Evolutionary conservation across 35 echinoderm and acorn worm species (phyloP), one percentile per base, ranked within the genome.

Genomic region (Hemicentrotus pulcherrimus): DNA sequence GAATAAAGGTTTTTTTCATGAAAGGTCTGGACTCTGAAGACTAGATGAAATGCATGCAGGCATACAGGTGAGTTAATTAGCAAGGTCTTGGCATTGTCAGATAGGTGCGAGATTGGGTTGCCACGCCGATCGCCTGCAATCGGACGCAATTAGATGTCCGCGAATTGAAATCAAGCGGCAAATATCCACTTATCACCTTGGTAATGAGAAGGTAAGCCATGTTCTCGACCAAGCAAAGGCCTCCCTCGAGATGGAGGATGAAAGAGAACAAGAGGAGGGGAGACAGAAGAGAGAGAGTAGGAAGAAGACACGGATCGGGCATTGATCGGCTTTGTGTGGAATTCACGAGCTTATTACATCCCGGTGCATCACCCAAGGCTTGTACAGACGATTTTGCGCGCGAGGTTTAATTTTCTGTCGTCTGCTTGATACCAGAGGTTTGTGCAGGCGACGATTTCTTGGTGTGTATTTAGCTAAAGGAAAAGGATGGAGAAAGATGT

Each of bases 121-220:
- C 91, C 32, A 33, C 32, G 91, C 46, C 91, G 91, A 93, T 93
- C 46, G 91, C 91, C 30, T 93, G 46, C 91, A 48, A 93, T 93
- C 91, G 91, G 91, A 58, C 91, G 91, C 46, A 93, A 93, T 93
- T 93, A 93, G 46, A 93, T 47, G 50, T 46, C 32, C 91, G 48
- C 48, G 91, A 47, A 93, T 93, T 93, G 91, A 93, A 93, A 93
- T 93, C 91, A 93, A 93, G 32, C 91, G 48, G 91, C 91, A 47
- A 47, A 93, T 93, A 93, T 93, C 91, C 91, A 93, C 91, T 93
- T 93, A 93, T 93, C 91, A 58, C 91, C 91, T 93, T 93, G 46
- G 91, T 93, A 93, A 93, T 93, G 91, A 93, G 91, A 58, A 31
- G 91, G 46, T 93, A 93, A 93, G 91, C 91, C 91, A 31, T 50